These are phyloP conservation scores for Laticauda laticaudata DNA, from an alignment of 2,113 vertebrate species.

Conservation along the genomic window DNA sequence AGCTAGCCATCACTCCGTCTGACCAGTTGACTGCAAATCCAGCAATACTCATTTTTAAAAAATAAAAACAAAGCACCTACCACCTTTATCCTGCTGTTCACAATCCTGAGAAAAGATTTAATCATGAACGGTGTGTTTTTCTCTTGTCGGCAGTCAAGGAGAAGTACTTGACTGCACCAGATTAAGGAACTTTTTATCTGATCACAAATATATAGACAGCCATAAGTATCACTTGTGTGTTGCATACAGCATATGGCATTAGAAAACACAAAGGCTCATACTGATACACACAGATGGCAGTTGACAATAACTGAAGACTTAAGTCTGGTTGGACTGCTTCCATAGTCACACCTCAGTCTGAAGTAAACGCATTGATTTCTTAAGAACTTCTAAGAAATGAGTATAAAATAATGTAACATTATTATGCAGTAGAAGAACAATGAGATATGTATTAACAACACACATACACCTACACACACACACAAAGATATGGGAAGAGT, in stretches of 20 bases:
- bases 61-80: fast-evolving
- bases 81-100: not conserved
- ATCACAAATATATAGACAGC: not conserved
- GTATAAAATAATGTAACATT: not conserved
- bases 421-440: not conserved
- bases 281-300: constrained; percentile 12
- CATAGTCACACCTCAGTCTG: not conserved
- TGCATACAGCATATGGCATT: not conserved
- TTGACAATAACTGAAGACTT: constrained; percentile 1
- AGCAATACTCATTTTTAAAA: not conserved
- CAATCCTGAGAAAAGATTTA: fast-evolving
- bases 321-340: constrained; percentile 4
- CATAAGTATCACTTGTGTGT: not conserved
- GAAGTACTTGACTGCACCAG: not conserved
- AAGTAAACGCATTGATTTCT: constrained; percentile 1
- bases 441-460: not conserved
- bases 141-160: not conserved
- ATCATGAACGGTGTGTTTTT: not conserved
- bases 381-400: constrained; percentile 5
- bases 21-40: not conserved
- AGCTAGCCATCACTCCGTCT: not conserved
- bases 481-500: fast-evolving
- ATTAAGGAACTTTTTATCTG: constrained; percentile 36
- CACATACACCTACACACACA: not conserved
- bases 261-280: not conserved